Evolutionary conservation across 2,113 vertebrate species (phyloP).

Genomic region (Ploceus nigricollis): DNA sequence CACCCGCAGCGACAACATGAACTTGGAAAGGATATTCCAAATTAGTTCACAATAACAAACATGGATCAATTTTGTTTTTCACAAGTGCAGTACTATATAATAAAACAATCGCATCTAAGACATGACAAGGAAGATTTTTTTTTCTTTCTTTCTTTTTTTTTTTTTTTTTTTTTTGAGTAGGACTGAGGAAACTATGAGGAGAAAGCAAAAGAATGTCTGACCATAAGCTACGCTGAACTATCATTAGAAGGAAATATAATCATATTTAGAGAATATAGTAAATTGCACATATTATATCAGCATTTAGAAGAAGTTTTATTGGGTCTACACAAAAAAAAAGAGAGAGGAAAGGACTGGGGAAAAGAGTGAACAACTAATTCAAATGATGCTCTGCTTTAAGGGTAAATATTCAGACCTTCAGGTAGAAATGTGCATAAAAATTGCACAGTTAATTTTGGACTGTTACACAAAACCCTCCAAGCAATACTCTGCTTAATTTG

Average conservation of each 20-base stretch:
- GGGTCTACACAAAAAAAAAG: neutral
- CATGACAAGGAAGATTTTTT: neutral
- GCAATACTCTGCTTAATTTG: neutral
- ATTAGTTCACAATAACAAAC: neutral
- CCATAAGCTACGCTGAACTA: neutral
- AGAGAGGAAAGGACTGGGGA: neutral
- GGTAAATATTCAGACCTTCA: neutral
- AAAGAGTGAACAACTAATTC: neutral
- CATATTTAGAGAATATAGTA: neutral
- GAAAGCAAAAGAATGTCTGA: neutral
- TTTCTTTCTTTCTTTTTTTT: neutral
- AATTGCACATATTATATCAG: neutral
- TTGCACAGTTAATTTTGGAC: neutral
- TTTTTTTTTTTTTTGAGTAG: neutral
- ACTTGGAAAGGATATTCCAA: neutral
- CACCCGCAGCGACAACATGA: neutral
- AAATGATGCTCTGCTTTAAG: neutral
- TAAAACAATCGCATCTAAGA: neutral
- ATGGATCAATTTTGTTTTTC: neutral
- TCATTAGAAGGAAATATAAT: neutral
- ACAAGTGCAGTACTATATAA: neutral
- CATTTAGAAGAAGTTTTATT: neutral
- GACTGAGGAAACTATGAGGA: neutral
- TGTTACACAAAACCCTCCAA: neutral
- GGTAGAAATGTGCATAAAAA: neutral